phyloP scores from a whole-genome alignment of 2,797 vertebrate genomes.

The Siniperca obscura region DNA sequence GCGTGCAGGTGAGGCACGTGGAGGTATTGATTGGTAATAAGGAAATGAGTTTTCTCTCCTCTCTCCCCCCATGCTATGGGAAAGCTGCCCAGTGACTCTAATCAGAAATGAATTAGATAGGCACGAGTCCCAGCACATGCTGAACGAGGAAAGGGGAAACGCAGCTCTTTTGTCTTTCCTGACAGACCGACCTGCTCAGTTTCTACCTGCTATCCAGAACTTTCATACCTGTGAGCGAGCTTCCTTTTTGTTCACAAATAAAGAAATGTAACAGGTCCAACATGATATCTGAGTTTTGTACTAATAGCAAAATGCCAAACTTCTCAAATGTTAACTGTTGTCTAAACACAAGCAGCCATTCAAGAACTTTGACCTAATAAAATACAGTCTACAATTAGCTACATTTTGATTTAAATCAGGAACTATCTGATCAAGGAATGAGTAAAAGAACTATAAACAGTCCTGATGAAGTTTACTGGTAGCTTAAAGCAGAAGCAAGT shows the following conservation, averaged over 20 bases:
- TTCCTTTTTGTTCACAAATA: not conserved
- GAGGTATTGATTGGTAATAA: slow-evolving; percentile 67
- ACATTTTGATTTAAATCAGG: too few species aligned
- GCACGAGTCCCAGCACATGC: slow-evolving; percentile 47
- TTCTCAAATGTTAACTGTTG: not conserved
- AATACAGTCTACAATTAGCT: too few species aligned
- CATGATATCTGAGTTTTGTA: not conserved
- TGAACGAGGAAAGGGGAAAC: not conserved
- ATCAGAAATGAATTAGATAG: slow-evolving; percentile 70
- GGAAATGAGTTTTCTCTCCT: slow-evolving; percentile 62
- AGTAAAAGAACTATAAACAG: too few species aligned
- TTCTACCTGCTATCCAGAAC: not conserved
- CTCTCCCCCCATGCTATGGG: slow-evolving; percentile 18
- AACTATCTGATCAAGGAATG: not conserved
- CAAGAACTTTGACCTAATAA: too few species aligned
- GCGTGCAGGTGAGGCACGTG: slow-evolving; percentile 55
- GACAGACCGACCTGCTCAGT: slow-evolving; percentile 5
- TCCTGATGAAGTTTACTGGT: not conserved
- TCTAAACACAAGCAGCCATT: not conserved
- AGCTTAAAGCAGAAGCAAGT: too few species aligned
- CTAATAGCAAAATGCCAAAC: too few species aligned
- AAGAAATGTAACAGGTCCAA: not conserved
- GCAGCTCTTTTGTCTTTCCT: slow-evolving; percentile 28
- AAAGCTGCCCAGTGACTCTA: slow-evolving; percentile 61
- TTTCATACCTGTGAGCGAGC: not conserved